Base-by-base conservation (phyloP, 2,888 invertebrate genomes). In the Lordiphosa fenestrarum region DNA sequence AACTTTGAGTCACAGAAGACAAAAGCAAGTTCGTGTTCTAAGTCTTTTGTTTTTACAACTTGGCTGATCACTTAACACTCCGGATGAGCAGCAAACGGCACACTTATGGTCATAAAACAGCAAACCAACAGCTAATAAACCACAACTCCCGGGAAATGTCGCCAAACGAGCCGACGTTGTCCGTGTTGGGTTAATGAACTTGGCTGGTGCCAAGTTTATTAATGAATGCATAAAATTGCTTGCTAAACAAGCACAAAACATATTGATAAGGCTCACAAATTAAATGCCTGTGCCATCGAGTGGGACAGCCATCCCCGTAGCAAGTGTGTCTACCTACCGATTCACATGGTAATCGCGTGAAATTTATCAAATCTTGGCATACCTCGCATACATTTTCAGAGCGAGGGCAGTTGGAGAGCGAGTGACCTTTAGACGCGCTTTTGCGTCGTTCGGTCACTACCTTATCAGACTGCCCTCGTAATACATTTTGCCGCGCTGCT, bases 271-370 rank as follows among this genome's bases (percentile, higher is more conserved):
- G 66, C 56, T 36, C 69, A 81, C 66, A 81, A 76, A 81, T 76
- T 70, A 73, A 76, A 54, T 65, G 71, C 25, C 15, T 37, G n/a
- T 13, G 46, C 53, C 15, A 30, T 6, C 21, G 21, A 48, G n/a
- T 37, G 12, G 21, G 19, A n/a, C 6, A 21, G 36, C 21, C 36
- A 30, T 30, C 13, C 39, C 35, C 35, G 36, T 40, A 52, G 69
- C 71, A 59, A 60, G 69, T 64, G 53, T 42, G 36, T 48, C 44
- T 44, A 42, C n/a, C 40, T 48, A 52, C 38, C 62, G 64, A 74
- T 82, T 78, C 72, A 73, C 66, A 84, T 81, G 82, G 73, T 78
- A 84, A 84, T 81, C 75, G 75, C 71, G 52, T 64, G 73, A 81
- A 64, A 77, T 77, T 73, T 71, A 61, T 71, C 58, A 66, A 59